Evolutionary conservation across 2,113 vertebrate genomes (phyloP).

Genomic region (Xenopus tropicalis): UCB_Xtro_10.0 CM004445.2:20801001-20801500

Average conservation of each 20-base stretch:
- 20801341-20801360: too few relatives aligned
- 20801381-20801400: too few relatives aligned
- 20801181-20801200: constrained; percentile 66
- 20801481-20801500: too few relatives aligned
- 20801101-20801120: constrained; percentile 67
- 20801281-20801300: constrained; percentile 45
- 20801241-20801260: constrained; percentile 50
- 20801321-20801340: constrained; percentile 10
- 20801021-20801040: neutral
- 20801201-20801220: constrained; percentile 72
- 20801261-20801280: constrained; percentile 48
- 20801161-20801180: constrained; percentile 69
- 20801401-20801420: too few relatives aligned
- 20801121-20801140: constrained; percentile 69
- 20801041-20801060: constrained; percentile 42
- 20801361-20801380: too few relatives aligned
- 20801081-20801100: constrained; percentile 52
- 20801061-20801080: constrained; percentile 51
- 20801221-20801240: constrained; percentile 58
- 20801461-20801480: too few relatives aligned
- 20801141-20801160: constrained; percentile 64
- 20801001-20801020: neutral
- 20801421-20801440: too few relatives aligned
- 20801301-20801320: constrained; percentile 52
- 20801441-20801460: too few relatives aligned